A percentile compares a stretch with the other conserved stretches of the same genome.
Evolutionary conservation across 2,113 vertebrate genomes (phyloP).

Genomic region (Corythoichthys intestinalis): DNA sequence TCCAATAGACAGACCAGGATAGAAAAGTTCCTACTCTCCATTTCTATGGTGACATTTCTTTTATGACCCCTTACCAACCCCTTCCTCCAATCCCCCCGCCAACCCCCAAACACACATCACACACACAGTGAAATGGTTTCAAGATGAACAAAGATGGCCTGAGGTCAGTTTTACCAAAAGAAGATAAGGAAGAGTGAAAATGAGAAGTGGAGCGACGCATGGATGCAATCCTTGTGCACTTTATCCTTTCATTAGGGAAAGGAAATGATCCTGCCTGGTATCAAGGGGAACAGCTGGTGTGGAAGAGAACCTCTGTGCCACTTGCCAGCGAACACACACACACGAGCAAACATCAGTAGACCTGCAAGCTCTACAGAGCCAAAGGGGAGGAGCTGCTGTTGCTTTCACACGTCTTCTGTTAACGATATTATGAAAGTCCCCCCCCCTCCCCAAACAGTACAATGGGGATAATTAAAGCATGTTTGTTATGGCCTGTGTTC

Average conservation of each 20-base stretch:
- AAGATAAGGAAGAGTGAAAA: neutral
- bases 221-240: conserved; percentile 4
- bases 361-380: conserved; percentile 2
- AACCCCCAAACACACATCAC: neutral
- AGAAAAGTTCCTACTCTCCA: conserved; percentile 55
- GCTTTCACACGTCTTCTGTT: neutral
- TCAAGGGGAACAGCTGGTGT: conserved; percentile 47
- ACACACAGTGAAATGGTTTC: conserved; percentile 19
- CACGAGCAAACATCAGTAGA: conserved; percentile 1
- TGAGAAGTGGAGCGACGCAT: neutral
- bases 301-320: conserved; percentile 27
- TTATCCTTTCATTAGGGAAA: conserved; percentile 14
- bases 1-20: conserved; percentile 1
- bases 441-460: neutral
- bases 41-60: conserved; percentile 48
- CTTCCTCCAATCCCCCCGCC: neutral
- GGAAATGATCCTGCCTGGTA: conserved; percentile 29
- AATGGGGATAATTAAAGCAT: neutral
- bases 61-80: conserved; percentile 33
- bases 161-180: conserved; percentile 5
- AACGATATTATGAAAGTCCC: neutral
- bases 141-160: conserved; percentile 9
- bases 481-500: neutral
- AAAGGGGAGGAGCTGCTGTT: neutral
- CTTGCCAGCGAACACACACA: conserved; percentile 9